Base-by-base conservation (phyloP, 2,113 vertebrate genomes). In the Neolamprologus modestus region DNA sequence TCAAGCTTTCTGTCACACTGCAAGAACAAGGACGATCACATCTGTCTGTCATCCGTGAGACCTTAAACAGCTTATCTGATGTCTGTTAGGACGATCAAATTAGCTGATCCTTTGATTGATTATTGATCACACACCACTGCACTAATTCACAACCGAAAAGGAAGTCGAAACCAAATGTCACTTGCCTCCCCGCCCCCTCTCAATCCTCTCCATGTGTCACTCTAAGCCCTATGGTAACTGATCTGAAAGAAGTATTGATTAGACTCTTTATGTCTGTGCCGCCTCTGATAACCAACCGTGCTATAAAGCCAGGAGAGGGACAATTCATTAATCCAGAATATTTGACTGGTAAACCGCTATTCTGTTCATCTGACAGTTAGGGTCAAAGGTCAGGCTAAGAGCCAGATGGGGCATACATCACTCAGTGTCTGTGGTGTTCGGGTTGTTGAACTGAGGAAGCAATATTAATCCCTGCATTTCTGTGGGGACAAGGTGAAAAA, bases 311-410 rank as follows among this genome's bases (percentile, higher is more conserved):
- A 84, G 87, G 84, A 87, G 47, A 82, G 88, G 57, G 87, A 63
- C 45, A 68, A 79, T 81, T 94, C 89, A 91, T 92, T 93, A 94
- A 91, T 89, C 88, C 78, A 24, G 86, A 80, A 40, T 57, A 88
- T 90, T 63, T 81, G 52, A 88, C 81, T 83, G 45, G 89, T 86
- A 86, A 92, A 94, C 66, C 33, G 28, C 73, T 81, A 37, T 83
- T 91, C 86, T 91, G 84, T 54, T 86, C 85, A 71, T 78, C 87
- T 85, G 89, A 84, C 53, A 37, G 83, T 55, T 61, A 55, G 80
- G 91, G 90, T 94, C 90, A 94, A 90, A 92, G 93, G 86, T 94
- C 92, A 93, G 82, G 28, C 83, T 40, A 53, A 61, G 45, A 88
- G 82, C 84, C 92, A 93, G 87, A 90, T 91, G 90, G 94, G 91